Conservation (phyloP, 2,113 vertebrate species). For the Corythaeola cristata region DNA sequence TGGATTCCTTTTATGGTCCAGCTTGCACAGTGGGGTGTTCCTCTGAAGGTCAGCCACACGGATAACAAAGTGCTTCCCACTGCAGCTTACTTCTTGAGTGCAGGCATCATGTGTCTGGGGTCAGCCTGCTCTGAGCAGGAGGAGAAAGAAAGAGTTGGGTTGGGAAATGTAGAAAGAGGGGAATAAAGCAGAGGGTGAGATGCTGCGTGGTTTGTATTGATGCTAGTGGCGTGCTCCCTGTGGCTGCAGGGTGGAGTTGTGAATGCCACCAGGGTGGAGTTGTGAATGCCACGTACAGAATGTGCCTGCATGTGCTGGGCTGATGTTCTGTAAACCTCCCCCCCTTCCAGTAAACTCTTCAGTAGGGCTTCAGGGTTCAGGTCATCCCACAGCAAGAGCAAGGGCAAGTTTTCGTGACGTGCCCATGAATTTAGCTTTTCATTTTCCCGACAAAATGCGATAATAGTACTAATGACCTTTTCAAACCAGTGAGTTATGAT, state of each 20-base stretch:
- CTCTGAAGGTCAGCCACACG: slow-evolving; percentile 27
- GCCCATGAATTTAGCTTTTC: not conserved
- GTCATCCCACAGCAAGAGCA: not conserved
- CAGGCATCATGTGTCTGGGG: not conserved
- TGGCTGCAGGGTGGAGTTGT: not conserved
- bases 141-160: not conserved
- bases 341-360: not conserved
- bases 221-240: not conserved
- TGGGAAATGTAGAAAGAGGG: not conserved
- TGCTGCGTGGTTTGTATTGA: not conserved
- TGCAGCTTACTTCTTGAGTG: not conserved
- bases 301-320: not conserved
- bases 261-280: too few relatives aligned
- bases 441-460: not conserved
- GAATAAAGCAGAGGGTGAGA: not conserved
- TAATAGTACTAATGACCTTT: slow-evolving; percentile 20
- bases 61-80: slow-evolving; percentile 15
- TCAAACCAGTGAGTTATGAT: slow-evolving; percentile 24
- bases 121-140: not conserved
- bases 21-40: slow-evolving; percentile 57
- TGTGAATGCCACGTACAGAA: rapidly evolving
- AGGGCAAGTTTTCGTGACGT: not conserved
- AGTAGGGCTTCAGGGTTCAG: not conserved
- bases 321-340: not conserved
- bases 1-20: slow-evolving; percentile 56